Evolutionary conservation across 2,113 vertebrate species (phyloP).

Genomic region (Mugil cephalus): DNA sequence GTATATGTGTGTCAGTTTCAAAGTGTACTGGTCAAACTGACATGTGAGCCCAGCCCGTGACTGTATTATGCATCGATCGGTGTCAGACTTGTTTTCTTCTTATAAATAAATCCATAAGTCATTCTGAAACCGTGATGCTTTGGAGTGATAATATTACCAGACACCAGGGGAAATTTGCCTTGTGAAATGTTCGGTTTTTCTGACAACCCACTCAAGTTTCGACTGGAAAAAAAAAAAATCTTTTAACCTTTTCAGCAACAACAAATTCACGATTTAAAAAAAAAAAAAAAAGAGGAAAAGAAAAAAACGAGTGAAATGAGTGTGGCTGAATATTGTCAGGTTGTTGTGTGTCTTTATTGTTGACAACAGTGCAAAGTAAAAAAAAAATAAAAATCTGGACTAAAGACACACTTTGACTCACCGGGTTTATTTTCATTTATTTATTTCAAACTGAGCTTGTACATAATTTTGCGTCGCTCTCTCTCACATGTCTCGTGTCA

Average conservation of each 20-base stretch:
- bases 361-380: conserved; percentile 11
- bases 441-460: neutral
- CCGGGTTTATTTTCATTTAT: neutral
- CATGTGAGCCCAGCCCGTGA: neutral
- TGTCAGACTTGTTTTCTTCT: conserved; percentile 94
- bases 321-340: conserved; percentile 25
- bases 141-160: conserved; percentile 97
- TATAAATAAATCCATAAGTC: conserved; percentile 99
- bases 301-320: conserved; percentile 35
- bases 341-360: conserved; percentile 25
- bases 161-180: conserved; percentile 95
- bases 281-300: conserved; percentile 18
- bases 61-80: conserved; percentile 74
- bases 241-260: conserved; percentile 94
- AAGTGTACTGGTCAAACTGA: conserved; percentile 14
- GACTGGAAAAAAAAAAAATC: conserved; percentile 89
- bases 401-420: conserved; percentile 23
- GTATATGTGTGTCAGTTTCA: conserved; percentile 12
- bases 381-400: neutral
- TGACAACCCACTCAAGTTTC: conserved; percentile 98
- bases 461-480: conserved; percentile 3
- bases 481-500: neutral
- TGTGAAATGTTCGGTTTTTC: conserved; percentile 95
- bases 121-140: conserved; percentile 97
- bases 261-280: conserved; percentile 80